These are phyloP conservation scores for Callocephalon fimbriatum DNA, from an alignment of 2,113 vertebrate species.

Conservation along the genomic window DNA sequence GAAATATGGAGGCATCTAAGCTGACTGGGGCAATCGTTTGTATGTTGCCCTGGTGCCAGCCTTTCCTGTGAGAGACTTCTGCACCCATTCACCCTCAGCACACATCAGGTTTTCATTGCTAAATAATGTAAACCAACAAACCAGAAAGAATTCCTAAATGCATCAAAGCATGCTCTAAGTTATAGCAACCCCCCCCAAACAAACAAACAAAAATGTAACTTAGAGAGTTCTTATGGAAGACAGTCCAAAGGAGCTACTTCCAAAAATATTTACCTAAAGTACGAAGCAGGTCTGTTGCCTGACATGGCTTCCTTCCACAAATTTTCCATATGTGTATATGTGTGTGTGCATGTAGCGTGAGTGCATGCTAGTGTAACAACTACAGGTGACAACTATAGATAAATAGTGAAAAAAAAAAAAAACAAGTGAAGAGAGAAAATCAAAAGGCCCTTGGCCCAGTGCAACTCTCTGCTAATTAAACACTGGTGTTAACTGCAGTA, in stretches of 20 bases:
- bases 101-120: background rate
- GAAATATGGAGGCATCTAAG: background rate
- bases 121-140: background rate
- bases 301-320: background rate
- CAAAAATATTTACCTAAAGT: conserved; percentile 28
- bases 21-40: background rate
- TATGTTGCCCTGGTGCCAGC: background rate
- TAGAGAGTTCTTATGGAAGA: background rate
- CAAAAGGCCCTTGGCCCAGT: background rate
- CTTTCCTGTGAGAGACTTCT: background rate
- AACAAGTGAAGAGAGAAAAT: conserved; percentile 7
- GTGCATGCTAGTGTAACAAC: background rate
- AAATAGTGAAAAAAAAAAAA: too few species aligned
- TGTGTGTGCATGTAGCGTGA: fast-evolving
- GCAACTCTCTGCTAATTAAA: conserved; percentile 58
- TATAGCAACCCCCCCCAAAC: background rate
- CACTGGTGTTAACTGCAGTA: background rate
- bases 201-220: background rate
- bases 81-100: background rate
- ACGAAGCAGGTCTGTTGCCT: conserved; percentile 5
- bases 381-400: background rate
- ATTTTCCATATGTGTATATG: background rate
- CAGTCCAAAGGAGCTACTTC: background rate
- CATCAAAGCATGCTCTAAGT: background rate
- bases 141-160: background rate